Evolutionary conservation across 2,797 vertebrate genomes (phyloP).

Genomic region (Halcyon badia): DNA sequence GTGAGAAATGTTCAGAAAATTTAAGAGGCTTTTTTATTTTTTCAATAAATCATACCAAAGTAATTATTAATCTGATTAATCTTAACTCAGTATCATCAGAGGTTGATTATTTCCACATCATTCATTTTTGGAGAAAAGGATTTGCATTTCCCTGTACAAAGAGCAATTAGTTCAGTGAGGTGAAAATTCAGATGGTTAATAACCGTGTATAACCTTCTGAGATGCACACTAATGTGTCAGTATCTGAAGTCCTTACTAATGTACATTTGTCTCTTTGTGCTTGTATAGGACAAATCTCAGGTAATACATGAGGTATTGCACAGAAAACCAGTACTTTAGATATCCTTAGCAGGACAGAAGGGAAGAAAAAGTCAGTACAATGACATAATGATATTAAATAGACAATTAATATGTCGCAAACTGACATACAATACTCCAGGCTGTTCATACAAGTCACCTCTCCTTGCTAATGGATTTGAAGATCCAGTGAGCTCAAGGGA

Average conservation of each 20-base stretch:
- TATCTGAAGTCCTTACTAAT: background rate
- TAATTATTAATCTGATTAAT: background rate
- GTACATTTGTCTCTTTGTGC: background rate
- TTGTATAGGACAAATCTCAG: background rate
- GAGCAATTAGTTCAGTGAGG: conserved; percentile 5
- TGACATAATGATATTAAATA: background rate
- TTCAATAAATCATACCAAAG: background rate
- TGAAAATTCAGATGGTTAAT: background rate
- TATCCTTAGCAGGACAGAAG: background rate
- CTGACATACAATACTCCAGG: background rate
- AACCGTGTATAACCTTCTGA: background rate
- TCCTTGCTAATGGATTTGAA: background rate
- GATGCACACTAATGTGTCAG: background rate
- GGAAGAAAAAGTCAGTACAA: background rate
- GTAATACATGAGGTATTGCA: background rate
- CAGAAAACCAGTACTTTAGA: background rate
- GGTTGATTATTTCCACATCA: background rate
- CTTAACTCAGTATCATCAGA: background rate
- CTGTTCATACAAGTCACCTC: background rate
- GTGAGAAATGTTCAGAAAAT: background rate
- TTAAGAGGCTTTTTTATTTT: background rate
- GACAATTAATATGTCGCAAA: background rate
- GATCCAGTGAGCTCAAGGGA: background rate
- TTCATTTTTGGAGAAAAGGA: background rate
- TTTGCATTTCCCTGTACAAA: background rate